phyloP scores from a whole-genome alignment of 1,140 invertebrate genomes.

The Tetragonula clypearis region DNA sequence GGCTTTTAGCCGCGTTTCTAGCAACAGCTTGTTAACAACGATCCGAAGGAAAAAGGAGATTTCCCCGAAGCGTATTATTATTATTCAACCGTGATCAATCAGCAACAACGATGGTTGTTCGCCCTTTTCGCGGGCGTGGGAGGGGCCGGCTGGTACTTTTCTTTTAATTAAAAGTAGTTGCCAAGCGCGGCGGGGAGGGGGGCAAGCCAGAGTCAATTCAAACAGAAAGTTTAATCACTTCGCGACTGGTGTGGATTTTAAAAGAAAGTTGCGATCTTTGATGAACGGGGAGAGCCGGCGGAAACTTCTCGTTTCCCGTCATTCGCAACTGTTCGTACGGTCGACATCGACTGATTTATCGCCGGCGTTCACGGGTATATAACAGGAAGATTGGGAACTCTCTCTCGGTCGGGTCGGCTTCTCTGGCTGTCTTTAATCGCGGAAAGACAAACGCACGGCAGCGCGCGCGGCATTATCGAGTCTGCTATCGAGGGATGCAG shows the following conservation, averaged over 20 bases:
- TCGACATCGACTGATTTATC: slow-evolving; percentile 10
- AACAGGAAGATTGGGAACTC: not conserved
- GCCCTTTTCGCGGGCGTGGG: not conserved
- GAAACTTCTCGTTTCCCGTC: slow-evolving; percentile 15
- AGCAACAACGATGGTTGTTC: not conserved
- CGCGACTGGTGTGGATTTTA: not conserved
- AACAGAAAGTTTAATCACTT: slow-evolving; percentile 45
- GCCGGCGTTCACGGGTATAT: not conserved
- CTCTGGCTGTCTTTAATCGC: not conserved
- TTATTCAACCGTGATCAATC: not conserved
- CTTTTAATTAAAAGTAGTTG: slow-evolving; percentile 41
- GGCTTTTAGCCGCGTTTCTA: too few species aligned
- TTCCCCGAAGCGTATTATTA: too few species aligned
- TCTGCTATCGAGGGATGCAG: slow-evolving; percentile 7
- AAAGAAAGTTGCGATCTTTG: slow-evolving; percentile 28
- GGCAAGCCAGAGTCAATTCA: slow-evolving; percentile 12
- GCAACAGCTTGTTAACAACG: too few species aligned
- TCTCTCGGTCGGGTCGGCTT: too few species aligned
- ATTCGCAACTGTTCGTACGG: not conserved
- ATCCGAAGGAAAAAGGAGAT: too few species aligned
- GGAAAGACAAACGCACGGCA: slow-evolving; percentile 13
- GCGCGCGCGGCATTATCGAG: slow-evolving; percentile 15
- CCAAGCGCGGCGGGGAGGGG: not conserved
- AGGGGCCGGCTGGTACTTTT: not conserved
- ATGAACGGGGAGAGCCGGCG: not conserved